Evolutionary conservation across 2,888 invertebrate genomes (phyloP).

Genomic region (Agrochola litura): DNA sequence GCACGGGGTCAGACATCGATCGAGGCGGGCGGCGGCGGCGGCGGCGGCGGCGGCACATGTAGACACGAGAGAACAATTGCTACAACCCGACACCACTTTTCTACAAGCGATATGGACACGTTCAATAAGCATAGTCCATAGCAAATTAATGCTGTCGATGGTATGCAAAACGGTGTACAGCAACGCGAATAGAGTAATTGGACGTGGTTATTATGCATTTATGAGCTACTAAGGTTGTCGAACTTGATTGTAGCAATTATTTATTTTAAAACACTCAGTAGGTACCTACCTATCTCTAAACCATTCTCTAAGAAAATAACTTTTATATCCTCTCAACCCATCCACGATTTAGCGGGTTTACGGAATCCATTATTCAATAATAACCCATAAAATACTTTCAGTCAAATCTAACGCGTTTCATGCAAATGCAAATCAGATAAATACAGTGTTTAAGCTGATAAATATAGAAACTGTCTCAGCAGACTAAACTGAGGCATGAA

Average conservation of each 20-base stretch:
- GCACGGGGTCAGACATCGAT: constrained; percentile 87
- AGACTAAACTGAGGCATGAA: constrained; percentile 34
- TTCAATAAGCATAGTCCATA: constrained; percentile 61
- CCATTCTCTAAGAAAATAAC: not conserved
- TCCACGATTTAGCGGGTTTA: not conserved
- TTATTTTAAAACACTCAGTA: not conserved
- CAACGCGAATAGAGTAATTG: constrained; percentile 50
- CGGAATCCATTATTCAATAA: not conserved
- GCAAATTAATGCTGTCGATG: constrained; percentile 64
- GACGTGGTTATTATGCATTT: constrained; percentile 47
- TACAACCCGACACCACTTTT: constrained; percentile 70
- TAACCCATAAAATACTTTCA: constrained; percentile 13
- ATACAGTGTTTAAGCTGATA: constrained; percentile 17
- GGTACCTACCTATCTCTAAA: not conserved
- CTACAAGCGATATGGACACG: constrained; percentile 59
- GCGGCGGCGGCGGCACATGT: constrained; percentile 64
- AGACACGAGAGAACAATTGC: constrained; percentile 75
- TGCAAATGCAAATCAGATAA: constrained; percentile 14
- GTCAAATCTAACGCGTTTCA: constrained; percentile 9
- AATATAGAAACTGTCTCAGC: constrained; percentile 38
- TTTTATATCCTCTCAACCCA: not conserved
- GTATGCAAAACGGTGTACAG: constrained; percentile 57
- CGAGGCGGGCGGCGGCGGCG: constrained; percentile 66
- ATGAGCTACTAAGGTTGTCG: constrained; percentile 46
- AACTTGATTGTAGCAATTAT: constrained; percentile 41